These are phyloP conservation scores for Cryptoblepharus egeriae DNA, from an alignment of 2,797 vertebrate genomes.

Conservation along the genomic window DNA sequence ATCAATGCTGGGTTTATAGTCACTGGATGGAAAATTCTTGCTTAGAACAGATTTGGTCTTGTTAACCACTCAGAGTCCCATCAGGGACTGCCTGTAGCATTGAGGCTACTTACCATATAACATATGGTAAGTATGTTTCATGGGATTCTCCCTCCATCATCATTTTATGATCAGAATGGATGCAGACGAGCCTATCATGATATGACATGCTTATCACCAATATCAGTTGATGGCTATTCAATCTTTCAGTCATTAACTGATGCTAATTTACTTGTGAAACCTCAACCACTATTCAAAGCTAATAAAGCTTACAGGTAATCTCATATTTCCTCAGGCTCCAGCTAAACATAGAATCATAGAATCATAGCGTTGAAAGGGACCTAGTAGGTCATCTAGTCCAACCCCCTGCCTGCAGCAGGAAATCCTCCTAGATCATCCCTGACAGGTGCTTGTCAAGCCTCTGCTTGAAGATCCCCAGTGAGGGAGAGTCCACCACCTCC, in stretches of 20 bases:
- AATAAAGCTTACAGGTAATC: not conserved
- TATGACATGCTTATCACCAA: not conserved
- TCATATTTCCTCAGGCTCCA: no score
- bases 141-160: not conserved
- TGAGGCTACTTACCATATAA: not conserved
- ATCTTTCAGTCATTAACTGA: not conserved
- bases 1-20: conserved; percentile 24
- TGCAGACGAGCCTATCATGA: not conserved
- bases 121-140: not conserved
- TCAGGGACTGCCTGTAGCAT: not conserved
- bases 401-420: no score
- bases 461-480: no score
- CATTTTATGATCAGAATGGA: not conserved
- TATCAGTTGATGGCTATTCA: not conserved
- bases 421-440: no score
- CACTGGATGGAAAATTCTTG: conserved; percentile 31
- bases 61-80: conserved; percentile 11
- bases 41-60: conserved; percentile 27
- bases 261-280: not conserved
- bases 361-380: no score
- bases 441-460: no score
- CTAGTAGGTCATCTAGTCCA: no score
- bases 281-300: not conserved
- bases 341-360: no score
- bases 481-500: no score